Base-by-base conservation (phyloP, 1,140 invertebrate genomes). In the Tetramorium alpestre region DNA sequence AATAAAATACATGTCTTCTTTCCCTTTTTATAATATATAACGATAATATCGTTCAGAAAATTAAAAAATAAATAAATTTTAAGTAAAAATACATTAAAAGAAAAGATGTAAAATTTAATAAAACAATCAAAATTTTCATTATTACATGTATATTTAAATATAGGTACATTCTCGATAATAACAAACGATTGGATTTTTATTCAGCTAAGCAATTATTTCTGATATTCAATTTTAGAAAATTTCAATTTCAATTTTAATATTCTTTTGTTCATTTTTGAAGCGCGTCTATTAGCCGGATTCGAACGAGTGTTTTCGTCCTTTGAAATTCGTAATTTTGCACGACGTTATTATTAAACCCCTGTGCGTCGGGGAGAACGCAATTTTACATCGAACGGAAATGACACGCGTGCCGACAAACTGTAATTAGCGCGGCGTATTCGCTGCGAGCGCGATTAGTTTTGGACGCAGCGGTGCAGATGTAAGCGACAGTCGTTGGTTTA, bases 371-470 rank as follows among this genome's bases (percentile, higher is more conserved):
- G 18, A 73, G 33, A 54, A 73, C n/a, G 18, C 28, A 73, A 54
- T 51, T 73, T 38, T 38, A 78, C 25, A 18, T 78, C 47, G 47
- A 64, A 60, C 16, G 72, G n/a, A 8, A 51, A 8, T 22, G 28
- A 58, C 18, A 22, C 18, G 5, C 47, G 69, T 56, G 85, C 16
- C 72, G 85, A 87, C 54, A 87, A 82, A 87, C 51, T 62, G 65
- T 73, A 73, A 73, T 73, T 73, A 54, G 70, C 38, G 13, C 5
- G 3, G 25, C 51, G 77, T 72, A 81, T 72, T 72, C 76, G 44
- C 25, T 81, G 65, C 65, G 54, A 86, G 81, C 47, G 28, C 47
- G 28, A 84, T 56, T 51, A 51, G 72, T 25, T 41, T 65, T 28
- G 51, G 62, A 70, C 22, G 25, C 56, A 62, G 22, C 38, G 44